Evolutionary conservation across 2,113 vertebrate genomes (phyloP).

Genomic region (Corythoichthys haematopterus): DNA sequence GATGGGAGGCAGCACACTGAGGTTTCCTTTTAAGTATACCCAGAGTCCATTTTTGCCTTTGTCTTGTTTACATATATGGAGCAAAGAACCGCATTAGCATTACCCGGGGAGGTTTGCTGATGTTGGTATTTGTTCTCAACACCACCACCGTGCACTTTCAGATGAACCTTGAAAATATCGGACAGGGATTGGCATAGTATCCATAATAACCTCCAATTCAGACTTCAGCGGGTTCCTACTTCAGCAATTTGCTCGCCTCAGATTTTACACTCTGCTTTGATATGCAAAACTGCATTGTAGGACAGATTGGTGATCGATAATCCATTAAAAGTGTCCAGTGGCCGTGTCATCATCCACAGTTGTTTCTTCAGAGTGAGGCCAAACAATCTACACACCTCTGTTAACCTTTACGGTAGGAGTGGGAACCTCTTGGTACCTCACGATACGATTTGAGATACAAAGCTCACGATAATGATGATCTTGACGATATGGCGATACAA

Average conservation of each 20-base stretch:
- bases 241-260: constrained; percentile 19
- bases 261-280: constrained; percentile 4
- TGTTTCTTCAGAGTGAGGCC: not conserved
- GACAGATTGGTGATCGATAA: constrained; percentile 36
- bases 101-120: constrained; percentile 51
- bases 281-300: constrained; percentile 10
- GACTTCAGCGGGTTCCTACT: constrained; percentile 11
- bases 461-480: not conserved
- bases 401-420: not conserved
- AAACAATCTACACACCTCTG: not conserved
- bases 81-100: constrained; percentile 39
- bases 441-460: not conserved
- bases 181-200: constrained; percentile 39
- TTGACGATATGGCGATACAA: too few relatives aligned
- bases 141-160: constrained; percentile 23
- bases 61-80: constrained; percentile 34
- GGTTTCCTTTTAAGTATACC: constrained; percentile 37
- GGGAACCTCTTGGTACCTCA: too few relatives aligned
- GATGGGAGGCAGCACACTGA: constrained; percentile 28
- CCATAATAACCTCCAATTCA: constrained; percentile 34
- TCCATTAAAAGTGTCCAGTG: constrained; percentile 8
- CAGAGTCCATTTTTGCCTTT: constrained; percentile 32
- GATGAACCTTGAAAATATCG: constrained; percentile 45
- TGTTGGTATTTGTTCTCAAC: constrained; percentile 45
- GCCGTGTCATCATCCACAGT: constrained; percentile 20